phyloP scores from a whole-genome alignment of 1,140 invertebrate species.

The Agrypnia vestita region DNA sequence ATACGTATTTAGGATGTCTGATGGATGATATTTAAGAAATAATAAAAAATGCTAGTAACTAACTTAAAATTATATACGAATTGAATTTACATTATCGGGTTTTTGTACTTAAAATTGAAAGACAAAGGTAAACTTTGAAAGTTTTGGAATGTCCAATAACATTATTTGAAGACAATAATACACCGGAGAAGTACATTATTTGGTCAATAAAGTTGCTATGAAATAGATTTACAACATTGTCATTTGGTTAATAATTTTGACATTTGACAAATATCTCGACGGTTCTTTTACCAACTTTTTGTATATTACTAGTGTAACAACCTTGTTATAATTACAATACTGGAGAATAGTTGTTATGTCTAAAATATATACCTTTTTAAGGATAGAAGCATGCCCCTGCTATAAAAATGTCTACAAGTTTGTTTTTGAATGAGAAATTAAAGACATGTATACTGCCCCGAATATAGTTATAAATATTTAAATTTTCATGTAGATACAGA shows the following conservation, averaged over 20 bases:
- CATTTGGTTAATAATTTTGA: neutral
- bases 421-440: no score
- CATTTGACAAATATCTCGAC: no score
- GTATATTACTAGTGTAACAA: no score
- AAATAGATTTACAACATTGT: neutral
- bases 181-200: neutral
- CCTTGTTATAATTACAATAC: no score
- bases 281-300: no score
- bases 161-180: constrained; percentile 16
- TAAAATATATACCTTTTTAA: no score
- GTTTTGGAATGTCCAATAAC: constrained; percentile 56
- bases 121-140: constrained; percentile 36
- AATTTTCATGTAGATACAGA: no score
- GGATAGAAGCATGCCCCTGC: no score
- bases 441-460: no score
- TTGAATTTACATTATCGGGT: constrained; percentile 55
- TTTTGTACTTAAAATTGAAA: constrained; percentile 57
- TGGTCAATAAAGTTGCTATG: neutral
- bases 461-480: no score
- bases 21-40: constrained; percentile 40
- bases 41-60: constrained; percentile 48
- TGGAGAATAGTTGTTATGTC: no score
- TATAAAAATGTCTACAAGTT: no score
- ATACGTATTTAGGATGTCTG: constrained; percentile 21
- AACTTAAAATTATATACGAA: constrained; percentile 58